Base-by-base conservation (phyloP, 2,888 invertebrate species). In the Xestia rhomboidea region DNA sequence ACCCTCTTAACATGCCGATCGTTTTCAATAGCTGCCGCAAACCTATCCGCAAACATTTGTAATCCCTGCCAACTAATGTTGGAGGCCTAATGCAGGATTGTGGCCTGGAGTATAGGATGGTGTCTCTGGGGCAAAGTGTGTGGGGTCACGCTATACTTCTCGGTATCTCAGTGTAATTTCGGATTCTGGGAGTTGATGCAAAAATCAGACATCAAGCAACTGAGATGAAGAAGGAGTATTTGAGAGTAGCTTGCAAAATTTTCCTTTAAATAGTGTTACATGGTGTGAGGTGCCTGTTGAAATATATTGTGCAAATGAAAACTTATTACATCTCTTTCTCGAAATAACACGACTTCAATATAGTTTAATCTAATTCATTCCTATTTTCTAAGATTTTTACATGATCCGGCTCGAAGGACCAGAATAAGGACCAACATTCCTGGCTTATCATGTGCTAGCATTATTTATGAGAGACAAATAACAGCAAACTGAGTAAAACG, bases 11-110 rank as follows among this genome's bases (percentile, higher is more conserved):
- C 90, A 88, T 88, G 87, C 87, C 88, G 91, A 92, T 93, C 91
- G 90, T 81, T 93, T 93, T 93, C 94, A 92, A 92, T 92, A 88
- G 90, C 89, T 79, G 78, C 86, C 87, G 87, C 87, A 85, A 83
- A 78, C 75, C 86, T 81, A 89, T 91, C 87, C 87, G 87, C 90
- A 90, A 93, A 93, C 89, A 91, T 85, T 87, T 84, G 80, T 91
- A 83, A 89, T 87, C 74, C 76, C 73, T 51, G 27, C 72, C 76
- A 79, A 77, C 77, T 84, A 79, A 84, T 81, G 75, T 74, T 69
- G 60, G 67, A 71, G 60, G 30, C 75, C 73, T 78, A 73, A 82
- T 84, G 68, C 68, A 75, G 70, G 70, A 68, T 75, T 77, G 83
- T 73, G 79, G 83, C 57, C 15, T 60, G 66, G 63, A 74, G 41